A percentile compares a stretch with the other conserved stretches of the same genome.
These are phyloP conservation scores for Palythoa caribaeorum DNA, from an alignment of 92 coral and sea anemone genomes.

Conservation along the genomic window DNA sequence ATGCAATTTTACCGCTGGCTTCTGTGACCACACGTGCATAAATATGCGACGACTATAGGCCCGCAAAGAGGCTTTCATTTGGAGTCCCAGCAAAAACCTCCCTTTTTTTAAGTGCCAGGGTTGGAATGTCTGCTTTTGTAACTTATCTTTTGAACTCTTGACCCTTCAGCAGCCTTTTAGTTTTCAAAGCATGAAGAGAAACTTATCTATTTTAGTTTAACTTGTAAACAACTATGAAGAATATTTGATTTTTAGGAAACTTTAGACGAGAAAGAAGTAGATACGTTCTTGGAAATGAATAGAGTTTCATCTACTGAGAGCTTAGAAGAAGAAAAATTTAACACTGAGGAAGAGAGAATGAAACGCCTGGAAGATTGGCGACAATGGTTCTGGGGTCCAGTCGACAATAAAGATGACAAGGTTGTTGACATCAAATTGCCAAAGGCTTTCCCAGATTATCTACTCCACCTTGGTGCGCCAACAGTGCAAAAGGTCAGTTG, in stretches of 20 bases:
- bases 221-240: too few species aligned
- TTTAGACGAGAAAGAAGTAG: slow-evolving; percentile 57
- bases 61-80: too few species aligned
- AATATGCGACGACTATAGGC: too few species aligned
- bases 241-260: not conserved
- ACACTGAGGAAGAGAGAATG: slow-evolving; percentile 52
- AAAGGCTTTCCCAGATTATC: slow-evolving; percentile 29
- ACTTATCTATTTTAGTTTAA: too few species aligned
- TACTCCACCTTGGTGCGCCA: slow-evolving; percentile 30
- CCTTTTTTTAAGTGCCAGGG: too few species aligned
- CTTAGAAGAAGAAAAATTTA: slow-evolving; percentile 41
- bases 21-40: too few species aligned
- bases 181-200: too few species aligned
- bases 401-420: slow-evolving; percentile 34
- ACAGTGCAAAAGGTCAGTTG: slow-evolving; percentile 29
- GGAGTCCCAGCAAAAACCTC: too few species aligned
- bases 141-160: too few species aligned
- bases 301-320: slow-evolving; percentile 84
- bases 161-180: too few species aligned
- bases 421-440: slow-evolving; percentile 25
- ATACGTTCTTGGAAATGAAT: slow-evolving; percentile 74
- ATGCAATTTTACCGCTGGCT: too few species aligned
- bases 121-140: too few species aligned
- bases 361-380: slow-evolving; percentile 72
- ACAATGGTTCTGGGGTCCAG: slow-evolving; percentile 82